Evolutionary conservation across 2,113 vertebrate species (phyloP).

Genomic region (Peromyscus polionotus): DNA sequence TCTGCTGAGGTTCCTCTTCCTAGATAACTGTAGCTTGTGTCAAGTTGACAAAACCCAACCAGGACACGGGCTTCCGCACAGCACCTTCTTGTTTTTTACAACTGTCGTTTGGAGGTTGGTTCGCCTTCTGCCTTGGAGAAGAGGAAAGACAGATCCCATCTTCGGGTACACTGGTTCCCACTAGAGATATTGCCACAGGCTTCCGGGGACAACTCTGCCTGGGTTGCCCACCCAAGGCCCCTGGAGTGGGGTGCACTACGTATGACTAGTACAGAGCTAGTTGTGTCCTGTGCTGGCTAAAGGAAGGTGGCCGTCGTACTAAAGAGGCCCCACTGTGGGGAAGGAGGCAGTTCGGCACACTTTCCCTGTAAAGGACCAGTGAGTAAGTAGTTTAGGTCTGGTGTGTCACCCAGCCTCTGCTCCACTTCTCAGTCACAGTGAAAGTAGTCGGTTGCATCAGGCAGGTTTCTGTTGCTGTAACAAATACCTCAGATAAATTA

Average conservation of each 20-base stretch:
- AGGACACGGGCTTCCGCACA: background rate
- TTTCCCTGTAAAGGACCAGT: background rate
- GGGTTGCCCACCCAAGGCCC: background rate
- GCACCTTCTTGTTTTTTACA: background rate
- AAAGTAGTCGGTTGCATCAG: background rate
- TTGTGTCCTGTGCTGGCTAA: background rate
- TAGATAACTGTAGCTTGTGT: background rate
- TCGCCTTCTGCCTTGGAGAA: background rate
- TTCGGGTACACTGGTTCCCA: background rate
- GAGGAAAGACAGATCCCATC: background rate
- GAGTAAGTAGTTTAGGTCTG: background rate
- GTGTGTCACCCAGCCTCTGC: background rate
- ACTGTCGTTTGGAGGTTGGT: background rate
- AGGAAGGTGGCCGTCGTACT: background rate
- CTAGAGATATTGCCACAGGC: background rate
- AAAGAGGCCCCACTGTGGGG: background rate
- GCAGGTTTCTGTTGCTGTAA: background rate
- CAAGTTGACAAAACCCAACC: background rate
- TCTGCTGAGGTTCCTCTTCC: background rate
- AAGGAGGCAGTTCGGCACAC: too few relatives aligned
- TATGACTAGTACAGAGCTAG: too few relatives aligned
- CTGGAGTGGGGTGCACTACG: rapidly evolving
- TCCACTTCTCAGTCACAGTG: background rate
- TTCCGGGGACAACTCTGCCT: background rate
- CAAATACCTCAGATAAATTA: background rate